Evolutionary conservation across 2,113 vertebrate genomes (phyloP).

Genomic region (Burhinus oedicnemus): DNA sequence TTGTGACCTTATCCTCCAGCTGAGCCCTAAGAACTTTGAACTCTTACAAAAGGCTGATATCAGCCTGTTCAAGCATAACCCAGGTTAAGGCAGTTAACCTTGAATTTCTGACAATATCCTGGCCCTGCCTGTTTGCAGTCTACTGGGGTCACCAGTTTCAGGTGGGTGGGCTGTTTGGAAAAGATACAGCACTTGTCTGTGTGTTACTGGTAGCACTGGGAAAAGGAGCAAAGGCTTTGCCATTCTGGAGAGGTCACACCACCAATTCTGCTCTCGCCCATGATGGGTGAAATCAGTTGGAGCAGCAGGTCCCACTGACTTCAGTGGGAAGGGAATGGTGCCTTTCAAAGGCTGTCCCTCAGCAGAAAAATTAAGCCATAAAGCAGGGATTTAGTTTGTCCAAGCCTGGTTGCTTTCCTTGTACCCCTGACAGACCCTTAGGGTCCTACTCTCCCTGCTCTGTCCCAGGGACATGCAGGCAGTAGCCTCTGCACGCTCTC

Average conservation of each 20-base stretch:
- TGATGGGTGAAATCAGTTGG: accelerated
- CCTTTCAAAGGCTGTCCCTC: neutral
- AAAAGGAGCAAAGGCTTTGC: neutral
- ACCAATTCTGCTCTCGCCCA: no score
- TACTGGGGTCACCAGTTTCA: neutral
- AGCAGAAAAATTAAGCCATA: neutral
- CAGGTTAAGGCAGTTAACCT: neutral
- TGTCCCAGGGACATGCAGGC: neutral
- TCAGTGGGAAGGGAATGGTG: neutral
- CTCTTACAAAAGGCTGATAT: neutral
- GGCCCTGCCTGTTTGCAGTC: neutral
- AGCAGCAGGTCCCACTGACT: neutral
- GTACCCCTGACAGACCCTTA: no score
- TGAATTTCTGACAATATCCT: neutral
- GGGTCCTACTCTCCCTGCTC: neutral
- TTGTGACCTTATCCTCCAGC: neutral
- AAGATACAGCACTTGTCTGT: neutral
- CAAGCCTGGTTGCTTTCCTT: neutral
- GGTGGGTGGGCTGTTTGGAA: neutral
- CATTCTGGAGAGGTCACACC: neutral
- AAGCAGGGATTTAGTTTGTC: neutral
- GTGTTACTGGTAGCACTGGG: neutral
- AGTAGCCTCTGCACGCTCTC: neutral
- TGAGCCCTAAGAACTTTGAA: neutral
- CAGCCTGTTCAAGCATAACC: neutral